Evolutionary conservation across 2,888 invertebrate genomes (phyloP).

Genomic region (Tipula unca): DNA sequence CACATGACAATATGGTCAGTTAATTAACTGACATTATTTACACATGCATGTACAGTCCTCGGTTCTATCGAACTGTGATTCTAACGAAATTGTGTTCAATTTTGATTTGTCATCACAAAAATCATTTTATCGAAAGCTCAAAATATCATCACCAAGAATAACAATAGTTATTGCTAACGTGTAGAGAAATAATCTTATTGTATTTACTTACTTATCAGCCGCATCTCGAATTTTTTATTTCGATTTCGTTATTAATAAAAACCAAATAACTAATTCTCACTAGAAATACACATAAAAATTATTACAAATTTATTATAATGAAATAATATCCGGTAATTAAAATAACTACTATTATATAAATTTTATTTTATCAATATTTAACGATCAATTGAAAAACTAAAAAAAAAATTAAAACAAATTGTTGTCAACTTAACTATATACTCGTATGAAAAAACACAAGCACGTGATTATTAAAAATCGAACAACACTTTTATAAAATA

Average conservation of each 20-base stretch:
- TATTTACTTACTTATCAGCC: background rate
- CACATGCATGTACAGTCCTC: no score
- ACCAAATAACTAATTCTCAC: background rate
- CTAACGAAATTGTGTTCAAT: no score
- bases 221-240: background rate
- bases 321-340: background rate
- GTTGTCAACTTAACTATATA: background rate
- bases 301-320: background rate
- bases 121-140: no score
- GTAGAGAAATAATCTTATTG: no score
- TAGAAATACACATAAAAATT: background rate
- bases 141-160: no score
- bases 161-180: no score
- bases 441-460: background rate
- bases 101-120: no score
- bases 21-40: no score
- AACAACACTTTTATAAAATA: background rate
- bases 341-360: background rate
- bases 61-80: no score
- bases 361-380: background rate
- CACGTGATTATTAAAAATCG: background rate
- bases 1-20: no score
- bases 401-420: background rate
- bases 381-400: background rate
- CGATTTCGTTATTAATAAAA: background rate